These are phyloP conservation scores for Papilio glaucus DNA, from an alignment of 1,140 invertebrate species.

Conservation along the genomic window DNA sequence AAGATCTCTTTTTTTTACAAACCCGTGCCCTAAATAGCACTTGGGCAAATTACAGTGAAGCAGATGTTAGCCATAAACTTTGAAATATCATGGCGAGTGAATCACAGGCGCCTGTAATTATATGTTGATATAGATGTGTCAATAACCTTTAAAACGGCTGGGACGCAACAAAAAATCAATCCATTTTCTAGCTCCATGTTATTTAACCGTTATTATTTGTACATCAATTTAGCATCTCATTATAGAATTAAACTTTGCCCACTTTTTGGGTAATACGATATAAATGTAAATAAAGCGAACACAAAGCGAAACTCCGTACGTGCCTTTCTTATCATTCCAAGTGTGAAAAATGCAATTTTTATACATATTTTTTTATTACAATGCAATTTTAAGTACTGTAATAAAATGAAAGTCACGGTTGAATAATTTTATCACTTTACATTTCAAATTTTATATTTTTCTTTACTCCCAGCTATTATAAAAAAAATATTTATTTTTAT, in stretches of 20 bases:
- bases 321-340: not conserved
- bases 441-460: not conserved
- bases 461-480: too few species aligned
- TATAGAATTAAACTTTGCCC: not conserved
- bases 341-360: constrained; percentile 1
- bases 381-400: not conserved
- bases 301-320: not conserved
- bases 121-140: constrained; percentile 15
- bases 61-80: constrained; percentile 20
- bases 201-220: not conserved
- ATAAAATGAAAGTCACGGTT: constrained; percentile 21
- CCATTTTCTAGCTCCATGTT: not conserved
- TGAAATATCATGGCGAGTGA: constrained; percentile 13
- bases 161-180: not conserved
- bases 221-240: not conserved
- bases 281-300: not conserved
- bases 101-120: constrained; percentile 20
- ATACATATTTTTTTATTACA: constrained; percentile 3
- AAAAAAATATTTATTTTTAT: too few species aligned
- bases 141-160: constrained; percentile 4
- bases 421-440: not conserved
- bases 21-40: not conserved
- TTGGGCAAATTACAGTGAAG: constrained; percentile 9
- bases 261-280: not conserved
- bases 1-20: not conserved